These are phyloP conservation scores for Indri indri DNA, from an alignment of 2,113 vertebrate species.

Conservation along the genomic window DNA sequence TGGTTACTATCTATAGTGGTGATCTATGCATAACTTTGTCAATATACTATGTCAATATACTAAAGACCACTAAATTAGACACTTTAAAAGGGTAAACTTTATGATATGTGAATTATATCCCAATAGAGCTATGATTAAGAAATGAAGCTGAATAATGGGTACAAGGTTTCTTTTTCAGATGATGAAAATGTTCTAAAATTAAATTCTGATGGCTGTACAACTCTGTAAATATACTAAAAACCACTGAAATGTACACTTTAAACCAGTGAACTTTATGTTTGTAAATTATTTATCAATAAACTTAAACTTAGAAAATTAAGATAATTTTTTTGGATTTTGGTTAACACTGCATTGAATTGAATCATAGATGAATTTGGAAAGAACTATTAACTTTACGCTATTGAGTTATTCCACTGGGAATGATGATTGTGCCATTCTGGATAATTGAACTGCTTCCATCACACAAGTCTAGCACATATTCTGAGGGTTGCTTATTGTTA, in stretches of 20 bases:
- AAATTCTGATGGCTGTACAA: neutral
- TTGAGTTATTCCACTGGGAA: neutral
- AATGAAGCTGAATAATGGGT: neutral
- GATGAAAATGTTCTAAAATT: neutral
- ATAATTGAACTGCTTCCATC: neutral
- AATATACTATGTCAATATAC: neutral
- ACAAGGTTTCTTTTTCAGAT: neutral
- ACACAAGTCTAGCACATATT: neutral
- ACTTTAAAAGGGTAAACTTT: neutral
- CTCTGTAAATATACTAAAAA: neutral
- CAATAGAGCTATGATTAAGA: neutral
- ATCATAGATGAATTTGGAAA: neutral
- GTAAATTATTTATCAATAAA: neutral
- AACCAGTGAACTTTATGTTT: neutral
- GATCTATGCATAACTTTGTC: neutral
- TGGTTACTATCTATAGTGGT: too few species aligned
- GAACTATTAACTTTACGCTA: neutral
- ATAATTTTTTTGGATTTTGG: neutral
- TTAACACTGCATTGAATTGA: neutral
- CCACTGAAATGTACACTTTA: neutral
- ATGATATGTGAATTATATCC: neutral
- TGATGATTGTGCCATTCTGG: neutral
- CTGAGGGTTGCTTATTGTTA: neutral
- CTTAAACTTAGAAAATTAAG: neutral
- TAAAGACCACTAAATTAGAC: neutral